Evolutionary conservation across 2,797 vertebrate species (phyloP), one percentile per base, ranked within the genome.

Genomic region (Cercopithecus petaurista): DNA sequence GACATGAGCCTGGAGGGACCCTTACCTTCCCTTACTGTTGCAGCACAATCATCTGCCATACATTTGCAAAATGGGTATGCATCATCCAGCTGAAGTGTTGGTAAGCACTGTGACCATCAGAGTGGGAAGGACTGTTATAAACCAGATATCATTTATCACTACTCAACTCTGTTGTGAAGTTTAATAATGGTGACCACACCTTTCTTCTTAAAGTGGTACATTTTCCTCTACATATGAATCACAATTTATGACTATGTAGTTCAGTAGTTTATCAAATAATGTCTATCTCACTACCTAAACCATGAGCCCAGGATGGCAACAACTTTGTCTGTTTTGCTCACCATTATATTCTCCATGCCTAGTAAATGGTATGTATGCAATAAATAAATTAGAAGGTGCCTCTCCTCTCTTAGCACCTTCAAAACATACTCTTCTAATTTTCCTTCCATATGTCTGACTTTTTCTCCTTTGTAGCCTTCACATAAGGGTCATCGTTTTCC

Each of bases 41-140:
- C 12, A 91, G 28, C 36, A 79, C 39, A 72, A 73, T 77, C 57
- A 67, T 75, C 55, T 64, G 30, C 50, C 84, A 89, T 82, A 87
- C 26, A 88, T 87, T 81, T 95, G 46, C 43, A 94, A 81, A 96
- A 87, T 41, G 39, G 43, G 64, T 91, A 73, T 19, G 59, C 7
- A 80, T 70, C 72, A 92, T 41, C n/a, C 76, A 95, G 2, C 76
- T 96, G 87, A 92, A 84, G 36, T 75, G 19, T 88, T 90, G 72
- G 67, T 52, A 46, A 89, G 67, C 36, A 93, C n/a, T n/a, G n/a
- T 92, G 61, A 87, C 73, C 36, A 46, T 87, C 72, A 73, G 67
- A 90, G 39, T 33, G 39, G n/a, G 33, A 43, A 83, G 55, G 55
- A 73, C 70, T 90, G 2, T 70, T 84, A 64, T 30, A 92, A 96